Evolutionary conservation across 2,113 vertebrate species (phyloP).

Genomic region (Lasiurus cinereus): DNA sequence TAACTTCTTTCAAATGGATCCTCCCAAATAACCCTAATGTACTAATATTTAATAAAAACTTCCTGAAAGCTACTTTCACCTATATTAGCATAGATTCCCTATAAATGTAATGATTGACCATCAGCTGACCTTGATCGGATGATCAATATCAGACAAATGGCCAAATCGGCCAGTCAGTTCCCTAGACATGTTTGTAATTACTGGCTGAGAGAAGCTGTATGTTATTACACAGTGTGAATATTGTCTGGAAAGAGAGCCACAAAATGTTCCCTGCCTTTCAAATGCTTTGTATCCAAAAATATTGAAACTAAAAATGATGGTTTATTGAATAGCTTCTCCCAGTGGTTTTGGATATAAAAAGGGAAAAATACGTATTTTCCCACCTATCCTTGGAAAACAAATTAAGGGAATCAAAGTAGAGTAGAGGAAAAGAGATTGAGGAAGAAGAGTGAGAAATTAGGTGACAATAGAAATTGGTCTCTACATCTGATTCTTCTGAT

Average conservation of each 20-base stretch:
- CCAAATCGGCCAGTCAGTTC: background rate
- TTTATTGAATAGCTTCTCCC: background rate
- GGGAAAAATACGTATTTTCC: background rate
- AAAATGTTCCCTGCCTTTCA: background rate
- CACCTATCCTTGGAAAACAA: background rate
- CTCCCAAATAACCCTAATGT: background rate
- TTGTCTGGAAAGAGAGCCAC: background rate
- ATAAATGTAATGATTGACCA: background rate
- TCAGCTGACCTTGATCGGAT: background rate
- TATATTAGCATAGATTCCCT: background rate
- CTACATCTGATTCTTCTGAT: background rate
- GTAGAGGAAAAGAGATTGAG: background rate
- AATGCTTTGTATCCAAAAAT: background rate
- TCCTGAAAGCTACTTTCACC: background rate
- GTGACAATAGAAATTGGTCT: background rate
- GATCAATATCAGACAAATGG: background rate
- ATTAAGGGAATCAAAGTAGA: background rate
- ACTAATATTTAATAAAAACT: background rate
- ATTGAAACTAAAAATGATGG: background rate
- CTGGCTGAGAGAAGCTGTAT: background rate
- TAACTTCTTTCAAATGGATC: background rate
- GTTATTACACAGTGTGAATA: background rate
- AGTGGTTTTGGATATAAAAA: background rate
- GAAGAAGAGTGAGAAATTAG: background rate
- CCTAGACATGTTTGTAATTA: background rate